These are phyloP conservation scores for Anniella stebbinsi DNA, from an alignment of 2,797 vertebrate species.

Conservation along the genomic window DNA sequence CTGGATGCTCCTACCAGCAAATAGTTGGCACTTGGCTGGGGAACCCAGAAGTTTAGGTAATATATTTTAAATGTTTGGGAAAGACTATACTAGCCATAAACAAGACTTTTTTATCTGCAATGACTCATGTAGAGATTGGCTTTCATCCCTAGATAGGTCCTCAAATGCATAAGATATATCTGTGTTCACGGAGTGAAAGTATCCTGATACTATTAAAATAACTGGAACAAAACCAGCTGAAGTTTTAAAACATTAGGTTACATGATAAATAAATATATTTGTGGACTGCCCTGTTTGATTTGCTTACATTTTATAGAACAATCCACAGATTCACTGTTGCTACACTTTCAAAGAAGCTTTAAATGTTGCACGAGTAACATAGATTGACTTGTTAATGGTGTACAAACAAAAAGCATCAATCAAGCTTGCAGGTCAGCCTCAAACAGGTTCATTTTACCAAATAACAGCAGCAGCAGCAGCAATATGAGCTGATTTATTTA, in stretches of 20 bases:
- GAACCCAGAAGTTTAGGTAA: neutral
- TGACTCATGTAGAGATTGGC: neutral
- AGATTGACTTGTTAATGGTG: constrained; percentile 1
- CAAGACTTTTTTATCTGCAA: neutral
- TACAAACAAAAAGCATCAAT: constrained; percentile 32
- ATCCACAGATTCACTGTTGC: neutral
- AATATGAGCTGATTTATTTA: too few relatives aligned
- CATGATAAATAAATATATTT: neutral
- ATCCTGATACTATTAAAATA: neutral
- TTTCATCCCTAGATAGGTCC: neutral
- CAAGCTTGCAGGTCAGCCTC: constrained; percentile 47
- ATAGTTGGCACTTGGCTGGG: neutral
- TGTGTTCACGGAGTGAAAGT: neutral
- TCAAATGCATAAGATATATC: neutral
- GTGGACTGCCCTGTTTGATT: neutral
- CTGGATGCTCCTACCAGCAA: neutral
- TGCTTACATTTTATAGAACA: neutral
- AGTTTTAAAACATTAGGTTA: neutral
- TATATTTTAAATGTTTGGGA: neutral
- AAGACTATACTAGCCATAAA: neutral
- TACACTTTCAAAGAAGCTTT: constrained; percentile 10
- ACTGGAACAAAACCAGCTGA: neutral
- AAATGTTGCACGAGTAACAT: constrained; percentile 1
- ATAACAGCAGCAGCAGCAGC: neutral
- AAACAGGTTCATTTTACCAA: constrained; percentile 39